Base-by-base conservation (phyloP, 2,113 vertebrate genomes). In the Synchiropus splendidus region DNA sequence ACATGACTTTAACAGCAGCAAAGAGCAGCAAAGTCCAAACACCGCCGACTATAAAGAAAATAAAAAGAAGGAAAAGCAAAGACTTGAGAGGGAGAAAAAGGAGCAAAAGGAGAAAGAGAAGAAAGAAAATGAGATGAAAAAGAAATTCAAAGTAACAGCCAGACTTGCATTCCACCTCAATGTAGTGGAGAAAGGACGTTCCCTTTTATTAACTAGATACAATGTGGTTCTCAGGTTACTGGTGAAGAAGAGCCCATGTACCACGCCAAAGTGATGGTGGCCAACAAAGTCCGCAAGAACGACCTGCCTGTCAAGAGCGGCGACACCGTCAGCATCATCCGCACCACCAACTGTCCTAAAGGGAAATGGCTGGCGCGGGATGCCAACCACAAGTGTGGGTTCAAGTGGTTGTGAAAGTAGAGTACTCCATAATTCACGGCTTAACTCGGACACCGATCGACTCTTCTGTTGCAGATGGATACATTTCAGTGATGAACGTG, bases 371-470 rank as follows among this genome's bases (percentile, higher is more conserved):
- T 86, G 54, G 80, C 83, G 17, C 78, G 80, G 39, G 79, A 70
- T 12, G 2, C 49, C 42, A 48, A 51, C 39, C 63, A 78, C 52
- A 79, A 76, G 32, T 77, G 92, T 96, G 78, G 89, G 91, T 83
- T 57, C 0, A 17, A n/a, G 13, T 27, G 8, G 21, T 27, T 27
- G 21, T 4, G 8, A 5, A 27, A 5, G 4, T 27, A 27, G 21
- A 27, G 8, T 27, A n/a, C n/a, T n/a, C n/a, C n/a, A n/a, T n/a
- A n/a, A n/a, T n/a, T n/a, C n/a, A n/a, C n/a, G n/a, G n/a, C n/a
- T n/a, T n/a, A n/a, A n/a, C n/a, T n/a, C n/a, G n/a, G n/a, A n/a
- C n/a, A n/a, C n/a, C n/a, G n/a, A n/a, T n/a, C n/a, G n/a, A n/a
- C n/a, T n/a, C 2, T 16, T 31, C 12, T 3, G 13, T 31, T 27